These are phyloP conservation scores for Temnothorax curvispinosus DNA, from an alignment of 1,140 invertebrate genomes.

Conservation along the genomic window DNA sequence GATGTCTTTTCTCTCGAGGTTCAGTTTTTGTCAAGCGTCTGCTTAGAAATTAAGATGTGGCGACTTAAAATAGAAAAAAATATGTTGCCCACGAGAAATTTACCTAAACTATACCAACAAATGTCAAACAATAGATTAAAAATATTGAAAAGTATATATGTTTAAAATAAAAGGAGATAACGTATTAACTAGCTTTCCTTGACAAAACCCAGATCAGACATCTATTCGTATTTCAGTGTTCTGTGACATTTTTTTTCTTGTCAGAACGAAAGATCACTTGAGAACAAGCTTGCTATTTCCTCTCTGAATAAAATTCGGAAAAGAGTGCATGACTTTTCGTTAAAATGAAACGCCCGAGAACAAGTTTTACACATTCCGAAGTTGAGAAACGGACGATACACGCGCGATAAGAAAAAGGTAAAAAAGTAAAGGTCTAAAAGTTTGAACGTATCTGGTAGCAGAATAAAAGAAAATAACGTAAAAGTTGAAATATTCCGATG, in stretches of 20 bases:
- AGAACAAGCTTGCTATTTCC: slow-evolving; percentile 6
- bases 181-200: background rate
- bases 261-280: slow-evolving; percentile 13
- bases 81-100: background rate
- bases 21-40: background rate
- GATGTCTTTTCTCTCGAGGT: background rate
- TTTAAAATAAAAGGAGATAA: background rate
- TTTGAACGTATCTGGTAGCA: background rate
- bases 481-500: background rate
- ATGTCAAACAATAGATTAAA: background rate
- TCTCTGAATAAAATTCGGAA: slow-evolving; percentile 14
- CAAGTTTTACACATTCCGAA: background rate
- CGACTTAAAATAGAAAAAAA: background rate
- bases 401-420: slow-evolving; percentile 25
- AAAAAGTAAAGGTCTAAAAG: background rate
- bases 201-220: slow-evolving; percentile 7
- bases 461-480: background rate
- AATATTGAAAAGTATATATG: background rate
- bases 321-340: background rate
- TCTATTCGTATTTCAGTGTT: background rate
- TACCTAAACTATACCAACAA: background rate
- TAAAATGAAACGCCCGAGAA: background rate
- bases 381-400: background rate
- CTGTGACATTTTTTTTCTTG: background rate
- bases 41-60: background rate